Evolutionary conservation across 2,888 invertebrate species (phyloP).

Genomic region (Ophion ellenae): DNA sequence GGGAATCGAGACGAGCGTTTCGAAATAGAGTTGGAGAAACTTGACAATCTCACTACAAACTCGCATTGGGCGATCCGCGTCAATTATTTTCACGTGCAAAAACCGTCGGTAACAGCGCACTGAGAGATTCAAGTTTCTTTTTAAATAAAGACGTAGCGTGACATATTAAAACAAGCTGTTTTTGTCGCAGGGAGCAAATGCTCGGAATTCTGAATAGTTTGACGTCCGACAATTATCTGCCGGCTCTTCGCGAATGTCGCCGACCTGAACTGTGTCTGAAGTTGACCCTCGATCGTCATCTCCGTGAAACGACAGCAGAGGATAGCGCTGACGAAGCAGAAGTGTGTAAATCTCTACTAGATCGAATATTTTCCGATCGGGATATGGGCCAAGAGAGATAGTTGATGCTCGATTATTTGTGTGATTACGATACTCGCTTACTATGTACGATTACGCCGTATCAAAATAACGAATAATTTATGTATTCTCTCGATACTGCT

Average conservation of each 20-base stretch:
- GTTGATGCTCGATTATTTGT: slow-evolving; percentile 44
- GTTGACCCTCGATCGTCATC: slow-evolving; percentile 76
- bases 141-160: background rate
- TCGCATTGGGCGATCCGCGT: no score
- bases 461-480: slow-evolving; percentile 42
- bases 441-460: background rate
- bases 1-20: no score
- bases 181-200: slow-evolving; percentile 76
- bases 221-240: slow-evolving; percentile 76
- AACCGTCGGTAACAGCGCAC: no score
- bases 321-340: slow-evolving; percentile 77
- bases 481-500: slow-evolving; percentile 30
- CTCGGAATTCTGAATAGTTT: slow-evolving; percentile 77
- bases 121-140: no score
- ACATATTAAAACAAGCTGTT: slow-evolving; percentile 18
- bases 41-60: no score
- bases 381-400: slow-evolving; percentile 78
- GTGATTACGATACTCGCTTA: background rate
- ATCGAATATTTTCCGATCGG: slow-evolving; percentile 77
- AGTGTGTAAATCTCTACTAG: slow-evolving; percentile 75
- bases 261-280: slow-evolving; percentile 78
- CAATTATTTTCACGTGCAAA: no score
- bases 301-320: slow-evolving; percentile 76
- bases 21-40: no score
- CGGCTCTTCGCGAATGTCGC: slow-evolving; percentile 80